Conservation (phyloP, 2,888 invertebrate genomes). For the Spodoptera exigua region DNA sequence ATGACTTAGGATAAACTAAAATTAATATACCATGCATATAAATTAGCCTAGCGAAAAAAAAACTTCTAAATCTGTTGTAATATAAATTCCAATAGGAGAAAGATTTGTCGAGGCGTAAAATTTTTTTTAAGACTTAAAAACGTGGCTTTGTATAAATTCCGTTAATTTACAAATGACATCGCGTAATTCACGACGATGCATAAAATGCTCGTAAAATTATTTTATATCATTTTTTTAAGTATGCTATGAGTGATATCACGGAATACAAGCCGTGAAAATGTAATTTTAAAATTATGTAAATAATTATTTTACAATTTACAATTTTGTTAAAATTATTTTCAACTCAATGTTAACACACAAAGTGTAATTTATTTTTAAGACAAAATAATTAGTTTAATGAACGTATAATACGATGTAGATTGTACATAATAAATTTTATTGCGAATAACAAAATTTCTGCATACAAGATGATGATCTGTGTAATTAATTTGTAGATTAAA, state of each 20-base stretch:
- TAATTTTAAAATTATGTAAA: slow-evolving; percentile 27
- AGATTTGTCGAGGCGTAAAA: slow-evolving; percentile 10
- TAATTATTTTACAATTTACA: slow-evolving; percentile 22
- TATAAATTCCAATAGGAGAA: slow-evolving; percentile 17
- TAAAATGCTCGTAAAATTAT: slow-evolving; percentile 49
- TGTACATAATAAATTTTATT: slow-evolving; percentile 61
- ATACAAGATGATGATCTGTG: slow-evolving; percentile 33
- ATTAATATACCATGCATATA: slow-evolving; percentile 26
- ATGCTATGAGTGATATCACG: slow-evolving; percentile 46
- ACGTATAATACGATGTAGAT: slow-evolving; percentile 53
- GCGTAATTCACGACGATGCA: slow-evolving; percentile 43
- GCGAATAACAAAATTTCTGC: slow-evolving; percentile 26
- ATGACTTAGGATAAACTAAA: slow-evolving; percentile 41
- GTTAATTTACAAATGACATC: slow-evolving; percentile 40
- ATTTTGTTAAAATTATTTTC: slow-evolving; percentile 9
- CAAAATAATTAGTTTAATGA: slow-evolving; percentile 33
- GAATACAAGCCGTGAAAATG: slow-evolving; percentile 25
- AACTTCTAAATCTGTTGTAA: slow-evolving; percentile 41
- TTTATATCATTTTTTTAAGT: slow-evolving; percentile 46
- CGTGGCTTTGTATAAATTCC: slow-evolving; percentile 15
- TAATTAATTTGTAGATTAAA: slow-evolving; percentile 53
- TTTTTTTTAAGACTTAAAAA: slow-evolving; percentile 4
- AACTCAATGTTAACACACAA: slow-evolving; percentile 45
- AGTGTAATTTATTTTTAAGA: slow-evolving; percentile 57
- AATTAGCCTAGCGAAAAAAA: slow-evolving; percentile 33